These are phyloP conservation scores for Lepidothrix coronata DNA, from an alignment of 2,113 vertebrate genomes.

Conservation along the genomic window DNA sequence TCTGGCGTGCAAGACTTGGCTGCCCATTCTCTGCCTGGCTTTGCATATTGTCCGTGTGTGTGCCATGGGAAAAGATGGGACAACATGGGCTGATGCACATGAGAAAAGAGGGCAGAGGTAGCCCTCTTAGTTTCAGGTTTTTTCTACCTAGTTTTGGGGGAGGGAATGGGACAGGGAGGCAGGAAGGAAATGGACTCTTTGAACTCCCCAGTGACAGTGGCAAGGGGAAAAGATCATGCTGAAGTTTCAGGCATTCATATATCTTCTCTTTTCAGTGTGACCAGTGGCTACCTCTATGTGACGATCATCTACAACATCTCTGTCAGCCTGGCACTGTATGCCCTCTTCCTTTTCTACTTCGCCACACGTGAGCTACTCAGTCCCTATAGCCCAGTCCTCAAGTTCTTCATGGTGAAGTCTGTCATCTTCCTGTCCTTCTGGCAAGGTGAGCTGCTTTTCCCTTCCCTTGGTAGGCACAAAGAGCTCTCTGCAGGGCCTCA, in stretches of 20 bases:
- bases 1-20: neutral
- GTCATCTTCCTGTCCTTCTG: slow-evolving; percentile 97
- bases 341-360: slow-evolving; percentile 96
- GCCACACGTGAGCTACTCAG: slow-evolving; percentile 89
- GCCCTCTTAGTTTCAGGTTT: neutral
- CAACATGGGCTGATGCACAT: neutral
- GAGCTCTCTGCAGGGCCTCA: neutral
- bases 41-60: neutral
- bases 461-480: neutral
- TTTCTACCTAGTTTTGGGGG: neutral
- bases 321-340: slow-evolving; percentile 91
- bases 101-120: neutral
- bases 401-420: slow-evolving; percentile 98
- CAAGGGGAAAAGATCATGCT: neutral
- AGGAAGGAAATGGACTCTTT: neutral
- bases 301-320: slow-evolving; percentile 97
- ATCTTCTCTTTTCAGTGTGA: slow-evolving; percentile 76
- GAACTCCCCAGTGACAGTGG: neutral
- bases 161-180: neutral
- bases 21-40: neutral
- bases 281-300: slow-evolving; percentile 92
- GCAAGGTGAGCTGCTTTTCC: slow-evolving; percentile 82
- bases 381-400: slow-evolving; percentile 93
- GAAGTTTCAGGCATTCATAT: neutral
- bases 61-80: neutral